phyloP scores from a whole-genome alignment of 2,797 vertebrate genomes.

The Rachycentron canadum region DNA sequence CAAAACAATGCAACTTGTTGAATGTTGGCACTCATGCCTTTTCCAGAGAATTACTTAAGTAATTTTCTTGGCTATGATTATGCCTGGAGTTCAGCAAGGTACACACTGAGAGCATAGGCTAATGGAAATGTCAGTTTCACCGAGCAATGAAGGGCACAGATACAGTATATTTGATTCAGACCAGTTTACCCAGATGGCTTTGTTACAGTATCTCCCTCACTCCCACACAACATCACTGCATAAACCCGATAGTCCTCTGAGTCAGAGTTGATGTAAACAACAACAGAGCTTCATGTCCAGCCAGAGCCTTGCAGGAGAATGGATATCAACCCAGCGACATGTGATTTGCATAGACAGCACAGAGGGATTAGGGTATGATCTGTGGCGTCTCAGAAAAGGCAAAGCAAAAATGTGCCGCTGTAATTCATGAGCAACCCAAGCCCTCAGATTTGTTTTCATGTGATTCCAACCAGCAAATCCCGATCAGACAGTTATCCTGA shows the following conservation, averaged over 20 bases:
- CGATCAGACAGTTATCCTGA: constrained; percentile 85
- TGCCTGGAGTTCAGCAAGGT: constrained; percentile 18
- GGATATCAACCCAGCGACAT: constrained; percentile 72
- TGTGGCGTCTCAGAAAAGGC: constrained; percentile 60
- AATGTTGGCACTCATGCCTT: constrained; percentile 9
- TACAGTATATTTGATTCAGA: constrained; percentile 58
- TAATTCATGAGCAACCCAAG: constrained; percentile 69
- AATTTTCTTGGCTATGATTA: constrained; percentile 49
- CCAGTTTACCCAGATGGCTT: constrained; percentile 59
- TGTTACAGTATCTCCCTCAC: constrained; percentile 71
- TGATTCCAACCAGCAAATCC: constrained; percentile 83
- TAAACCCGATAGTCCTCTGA: constrained; percentile 74
- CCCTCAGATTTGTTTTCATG: constrained; percentile 78
- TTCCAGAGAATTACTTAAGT: constrained; percentile 16
- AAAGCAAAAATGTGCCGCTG: constrained; percentile 31
- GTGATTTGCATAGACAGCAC: constrained; percentile 81
- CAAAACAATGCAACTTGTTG: constrained; percentile 31
- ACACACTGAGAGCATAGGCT: background rate
- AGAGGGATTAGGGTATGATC: constrained; percentile 80
- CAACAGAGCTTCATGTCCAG: constrained; percentile 77
- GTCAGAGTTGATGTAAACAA: constrained; percentile 74
- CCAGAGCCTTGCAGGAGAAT: constrained; percentile 72
- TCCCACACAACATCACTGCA: constrained; percentile 73
- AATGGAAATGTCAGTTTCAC: constrained; percentile 41
- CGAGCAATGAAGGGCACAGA: constrained; percentile 28